Conservation (phyloP, 2,797 vertebrate genomes). For the Orestias chungarensis region DNA sequence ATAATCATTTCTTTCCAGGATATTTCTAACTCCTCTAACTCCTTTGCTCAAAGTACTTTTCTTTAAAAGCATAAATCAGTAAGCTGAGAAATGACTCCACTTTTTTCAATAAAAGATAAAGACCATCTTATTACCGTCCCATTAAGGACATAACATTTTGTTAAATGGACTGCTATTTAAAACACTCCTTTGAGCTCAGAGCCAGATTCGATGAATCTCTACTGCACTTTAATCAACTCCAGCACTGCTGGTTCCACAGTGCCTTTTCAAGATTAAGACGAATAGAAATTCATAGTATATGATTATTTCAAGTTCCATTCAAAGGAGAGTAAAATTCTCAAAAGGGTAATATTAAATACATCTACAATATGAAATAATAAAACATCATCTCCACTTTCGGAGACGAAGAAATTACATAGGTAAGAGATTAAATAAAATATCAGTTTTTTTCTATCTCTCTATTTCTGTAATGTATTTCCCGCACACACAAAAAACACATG, state of each 20-base stretch:
- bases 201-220: constrained; percentile 78
- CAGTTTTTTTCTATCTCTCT: background rate
- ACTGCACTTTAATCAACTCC: constrained; percentile 76
- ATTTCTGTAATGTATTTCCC: background rate
- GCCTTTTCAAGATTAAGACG: constrained; percentile 78
- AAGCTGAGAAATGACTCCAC: constrained; percentile 64
- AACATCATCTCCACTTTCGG: constrained; percentile 71
- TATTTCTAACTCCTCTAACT: constrained; percentile 43
- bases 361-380: constrained; percentile 73
- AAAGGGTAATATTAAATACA: constrained; percentile 76
- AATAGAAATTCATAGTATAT: constrained; percentile 83
- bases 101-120: constrained; percentile 80
- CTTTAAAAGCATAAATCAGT: constrained; percentile 72
- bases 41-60: constrained; percentile 51
- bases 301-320: constrained; percentile 80
- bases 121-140: constrained; percentile 81
- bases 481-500: constrained; percentile 2
- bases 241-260: constrained; percentile 68
- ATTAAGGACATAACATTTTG: constrained; percentile 82
- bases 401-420: constrained; percentile 61
- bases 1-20: constrained; percentile 52
- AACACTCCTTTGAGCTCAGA: constrained; percentile 74
- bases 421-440: constrained; percentile 49
- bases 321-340: constrained; percentile 72
- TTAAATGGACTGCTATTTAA: constrained; percentile 84